Evolutionary conservation across 2,113 vertebrate species (phyloP), one percentile per base, ranked within the genome.

Genomic region (Paradoxurus hermaphroditus): DNA sequence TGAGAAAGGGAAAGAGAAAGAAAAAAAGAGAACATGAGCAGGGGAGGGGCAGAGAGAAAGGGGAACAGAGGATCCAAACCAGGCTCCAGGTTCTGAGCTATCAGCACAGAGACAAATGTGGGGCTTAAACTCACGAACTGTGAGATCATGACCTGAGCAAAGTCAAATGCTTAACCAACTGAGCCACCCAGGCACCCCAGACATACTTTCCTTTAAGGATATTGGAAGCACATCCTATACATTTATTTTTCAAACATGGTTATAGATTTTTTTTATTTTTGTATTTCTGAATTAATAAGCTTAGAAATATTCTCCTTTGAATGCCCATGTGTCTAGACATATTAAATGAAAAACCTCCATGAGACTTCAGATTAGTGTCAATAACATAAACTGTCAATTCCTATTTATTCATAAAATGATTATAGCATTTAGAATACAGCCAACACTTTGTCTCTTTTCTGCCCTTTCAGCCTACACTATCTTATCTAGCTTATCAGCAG

Each of bases 321-420:
- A 78, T 14, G 31, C 16, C 53, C 59, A 56, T 63, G 41, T 68
- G 70, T 96, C 93, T 90, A 85, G 88, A 89, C 63, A 88, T 49
- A 92, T 79, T 92, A 92, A 98, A 88, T 95, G 44, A 93, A 93
- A 89, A 81, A 85, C 79, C 46, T 94, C 91, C 41, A 77, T 79
- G 46, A 94, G 88, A 75, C 56, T 78, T 94, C 85, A 95, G 49
- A 95, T 36, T 75, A 84, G 44, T 70, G 15, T 84, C 89, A 95
- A 59, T 91, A 94, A 92, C 19, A 95, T 79, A 90, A 97, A 93
- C 44, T 65, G 63, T 59, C 90, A 84, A 88, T 87, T 96, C 36
- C 75, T 91, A 95, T 86, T 94, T 87, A 85, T 77, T 75, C 81
- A 90, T 67, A 21, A 36, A 14, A 95, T 16, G 16, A 72, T 67